A percentile compares a stretch with the other conserved stretches of the same genome.
Conservation (phyloP, 2,113 vertebrate species). For the Carassius carassius region DNA sequence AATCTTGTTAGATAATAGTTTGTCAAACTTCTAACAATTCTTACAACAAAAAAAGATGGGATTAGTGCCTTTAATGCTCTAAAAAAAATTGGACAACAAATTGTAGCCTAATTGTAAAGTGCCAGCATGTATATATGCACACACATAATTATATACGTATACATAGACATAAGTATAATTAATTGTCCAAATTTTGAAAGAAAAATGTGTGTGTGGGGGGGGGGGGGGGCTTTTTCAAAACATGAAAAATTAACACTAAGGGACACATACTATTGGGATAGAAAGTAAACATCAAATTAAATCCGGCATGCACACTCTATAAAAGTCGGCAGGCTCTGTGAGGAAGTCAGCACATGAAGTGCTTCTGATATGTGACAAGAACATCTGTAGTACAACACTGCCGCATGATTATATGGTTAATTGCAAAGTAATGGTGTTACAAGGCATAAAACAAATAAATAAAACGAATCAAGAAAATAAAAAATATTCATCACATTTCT, state of each 20-base stretch:
- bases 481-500: slow-evolving; percentile 42
- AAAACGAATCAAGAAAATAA: slow-evolving; percentile 46
- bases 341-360: slow-evolving; percentile 40
- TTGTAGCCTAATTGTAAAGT: not conserved
- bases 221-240: not conserved
- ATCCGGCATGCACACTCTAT: not conserved
- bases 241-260: slow-evolving; percentile 24
- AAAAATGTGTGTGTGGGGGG: not conserved
- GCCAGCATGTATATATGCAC: not conserved
- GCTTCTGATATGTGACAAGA: slow-evolving; percentile 53
- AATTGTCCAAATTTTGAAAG: not conserved
- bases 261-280: slow-evolving; percentile 26
- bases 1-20: not conserved
- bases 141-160: not conserved
- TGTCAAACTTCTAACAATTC: not conserved
- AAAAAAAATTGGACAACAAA: not conserved
- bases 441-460: slow-evolving; percentile 51
- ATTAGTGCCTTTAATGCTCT: not conserved
- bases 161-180: slow-evolving; percentile 7
- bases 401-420: slow-evolving; percentile 16
- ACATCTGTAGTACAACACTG: slow-evolving; percentile 26
- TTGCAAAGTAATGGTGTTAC: not conserved
- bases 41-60: not conserved
- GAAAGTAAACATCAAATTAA: slow-evolving; percentile 15
- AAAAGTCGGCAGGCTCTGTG: slow-evolving; percentile 5